Evolutionary conservation across 2,113 vertebrate genomes (phyloP), one percentile per base, ranked within the genome.

Genomic region (Oncorhynchus clarkii): DNA sequence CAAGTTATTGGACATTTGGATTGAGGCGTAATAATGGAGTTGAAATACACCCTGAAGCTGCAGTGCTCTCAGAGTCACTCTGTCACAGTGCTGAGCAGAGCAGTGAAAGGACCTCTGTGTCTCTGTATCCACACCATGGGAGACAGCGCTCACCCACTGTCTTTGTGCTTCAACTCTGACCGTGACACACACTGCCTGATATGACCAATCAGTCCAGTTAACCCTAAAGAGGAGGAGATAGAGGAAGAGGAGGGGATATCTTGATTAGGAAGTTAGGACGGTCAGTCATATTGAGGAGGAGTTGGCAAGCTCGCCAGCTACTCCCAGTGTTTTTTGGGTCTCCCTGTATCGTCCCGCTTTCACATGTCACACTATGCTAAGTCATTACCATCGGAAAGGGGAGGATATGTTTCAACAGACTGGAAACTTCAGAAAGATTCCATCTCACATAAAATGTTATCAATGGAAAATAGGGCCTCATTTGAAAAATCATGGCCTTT

Each of bases 41-140:
- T 70, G 74, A 70, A 49, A 79, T 77, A 83, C 27, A 16, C 68
- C 79, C 80, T 69, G 73, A 67, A 74, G 78, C 34, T 70, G 74
- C 69, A 54, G 64, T 16, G 39, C 60, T 78, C 71, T 18, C 70
- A 65, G 71, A 85, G 86, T 88, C 80, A 59, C 71, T 80, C 82
- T 3, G 78, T 89, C 86, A 83, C 88, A 78, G 84, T 62, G 65
- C 54, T 31, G 72, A 60, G 72, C 72, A 76, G 74, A 72, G 69
- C 31, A 57, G 69, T 91, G 88, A 93, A 89, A 88, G 88, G 79
- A 57, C 0, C 66, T 22, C 80, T 84, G 85, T 93, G 92, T 94
- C 76, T 85, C 31, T 2, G n/a, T 72, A 67, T 13, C 39, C 49
- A 3, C 80, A 39, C 82, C 80, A 71, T 75, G 82, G 77, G 85